Base-by-base conservation (phyloP, 2,797 vertebrate species). In the Harpagifer antarcticus region DNA sequence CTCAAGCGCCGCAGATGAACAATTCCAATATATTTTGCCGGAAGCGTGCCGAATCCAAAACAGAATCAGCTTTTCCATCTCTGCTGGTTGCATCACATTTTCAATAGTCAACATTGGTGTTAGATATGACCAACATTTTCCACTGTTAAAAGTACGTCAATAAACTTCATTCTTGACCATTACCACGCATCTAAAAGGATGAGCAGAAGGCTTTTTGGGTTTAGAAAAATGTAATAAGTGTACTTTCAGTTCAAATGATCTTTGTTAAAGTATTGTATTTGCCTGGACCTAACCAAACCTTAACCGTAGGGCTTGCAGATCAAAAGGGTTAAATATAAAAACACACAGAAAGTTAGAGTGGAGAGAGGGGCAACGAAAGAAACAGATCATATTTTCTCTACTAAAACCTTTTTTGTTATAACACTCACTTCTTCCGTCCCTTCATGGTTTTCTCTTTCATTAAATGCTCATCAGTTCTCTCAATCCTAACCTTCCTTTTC, bases 381-480 rank as follows among this genome's bases (percentile, higher is more conserved):
- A 74, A 47, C 74, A 74, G 74, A 82, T 55, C 27, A 74, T 56
- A 53, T 16, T 72, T 71, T 78, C 59, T 59, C 62, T 68, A 68
- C 72, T 40, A 11, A 47, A 59, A 20, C 47, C 67, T 76, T 80
- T 86, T 72, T 78, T 85, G 79, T 83, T 83, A 43, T 78, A 68
- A 71, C 61, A 45, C 31, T 65, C 45, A 60, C 58, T 80, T 67
- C 52, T 64, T 78, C 63, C n/a, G 23, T 76, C 79, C 68, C 44
- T 79, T 84, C 64, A 78, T 87, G 65, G 80, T 88, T 84, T 74
- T 86, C 56, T 86, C 73, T 86, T 82, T 85, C 74, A 74, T 83
- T 82, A 87, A 87, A 85, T 88, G 71, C 73, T 85, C 60, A 57
- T 79, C 74, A 65, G 78, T 47, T 78, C 74, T 86, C 73, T 83